Percentiles rank a stretch among this genome's conserved stretches.
phyloP scores from a whole-genome alignment of 2,888 invertebrate genomes.

The Hedychridium roseum region DNA sequence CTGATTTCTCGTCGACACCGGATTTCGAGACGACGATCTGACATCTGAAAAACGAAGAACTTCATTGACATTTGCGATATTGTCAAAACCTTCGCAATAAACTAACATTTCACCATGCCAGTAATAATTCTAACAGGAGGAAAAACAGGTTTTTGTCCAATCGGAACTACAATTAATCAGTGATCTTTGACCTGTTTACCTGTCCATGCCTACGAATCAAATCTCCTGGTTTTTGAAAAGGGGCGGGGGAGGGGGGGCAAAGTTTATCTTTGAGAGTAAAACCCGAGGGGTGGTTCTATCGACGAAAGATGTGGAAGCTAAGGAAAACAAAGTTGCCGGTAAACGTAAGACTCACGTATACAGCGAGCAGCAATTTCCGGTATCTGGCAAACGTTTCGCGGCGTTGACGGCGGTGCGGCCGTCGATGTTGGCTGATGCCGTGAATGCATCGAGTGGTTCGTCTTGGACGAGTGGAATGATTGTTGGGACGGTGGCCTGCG shows the following conservation, averaged over 20 bases:
- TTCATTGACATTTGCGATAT: too few species aligned
- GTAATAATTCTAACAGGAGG: too few species aligned
- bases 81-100: too few species aligned
- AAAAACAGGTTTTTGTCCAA: too few species aligned
- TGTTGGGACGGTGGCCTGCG: conserved; percentile 58
- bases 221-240: background rate
- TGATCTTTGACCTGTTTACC: too few species aligned
- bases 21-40: conserved; percentile 63
- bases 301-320: too few species aligned
- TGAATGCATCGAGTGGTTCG: conserved; percentile 51
- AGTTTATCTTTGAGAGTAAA: background rate
- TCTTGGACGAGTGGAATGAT: conserved; percentile 61
- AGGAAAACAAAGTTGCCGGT: too few species aligned
- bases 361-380: conserved; percentile 46
- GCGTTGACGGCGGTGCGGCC: conserved; percentile 32
- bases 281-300: too few species aligned
- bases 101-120: too few species aligned
- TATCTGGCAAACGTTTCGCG: conserved; percentile 43
- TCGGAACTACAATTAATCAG: too few species aligned
- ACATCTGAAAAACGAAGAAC: conserved; percentile 61
- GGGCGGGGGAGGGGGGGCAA: background rate
- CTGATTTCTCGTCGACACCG: conserved; percentile 65
- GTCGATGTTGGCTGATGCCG: conserved; percentile 44
- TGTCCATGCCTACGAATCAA: too few species aligned
- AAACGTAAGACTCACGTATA: conserved; percentile 59